Evolutionary conservation across 1,140 invertebrate genomes (phyloP), one percentile per base, ranked within the genome.

Genomic region (Aphelenchoides fujianensis): DNA sequence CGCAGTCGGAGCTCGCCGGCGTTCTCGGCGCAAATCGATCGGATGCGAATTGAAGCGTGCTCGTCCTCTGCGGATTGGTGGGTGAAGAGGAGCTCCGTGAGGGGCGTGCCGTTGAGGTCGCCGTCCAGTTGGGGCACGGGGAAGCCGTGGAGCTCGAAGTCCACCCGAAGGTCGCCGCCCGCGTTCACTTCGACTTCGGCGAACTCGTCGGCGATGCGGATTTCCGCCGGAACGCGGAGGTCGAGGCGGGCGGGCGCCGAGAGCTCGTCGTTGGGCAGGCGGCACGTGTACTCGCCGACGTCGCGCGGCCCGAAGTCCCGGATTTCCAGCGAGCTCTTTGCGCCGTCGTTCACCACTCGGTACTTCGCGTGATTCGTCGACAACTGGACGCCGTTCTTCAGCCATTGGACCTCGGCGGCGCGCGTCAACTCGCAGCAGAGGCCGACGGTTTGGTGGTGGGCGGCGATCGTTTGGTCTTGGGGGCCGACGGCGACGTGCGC

Each of bases 221-320:
- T 27, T 3, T 52, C 34, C n/a, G 36, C 23, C n/a, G 16, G 19
- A 0, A 70, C 30, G 23, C 16, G n/a, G 9, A 70, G 68, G n/a
- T 70, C 70, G 16, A 70, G 12, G 12, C 48, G 12, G 54, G 68
- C 68, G 7, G 68, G 68, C 12, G 31, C 69, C 23, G 27, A 79
- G 52, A 16, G 78, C 69, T 5, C 30, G 7, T 52, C 30, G 19
- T 78, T 72, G 9, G 64, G 57, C 52, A 82, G 41, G 5, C 19
- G 55, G 34, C 5, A 53, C n/a, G 53, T 70, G 41, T 82, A 84
- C 12, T 82, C 73, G 35, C 82, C 81, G 34, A 76, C 55, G 67
- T 84, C 81, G n/a, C 69, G 70, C 57, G 77, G 74, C 37, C 84
- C 80, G 52, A 84, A 75, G 36, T 82, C 79, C 34, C 72, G 66